phyloP scores from a whole-genome alignment of 2,797 vertebrate genomes.

The Macroramphosus scolopax region DNA sequence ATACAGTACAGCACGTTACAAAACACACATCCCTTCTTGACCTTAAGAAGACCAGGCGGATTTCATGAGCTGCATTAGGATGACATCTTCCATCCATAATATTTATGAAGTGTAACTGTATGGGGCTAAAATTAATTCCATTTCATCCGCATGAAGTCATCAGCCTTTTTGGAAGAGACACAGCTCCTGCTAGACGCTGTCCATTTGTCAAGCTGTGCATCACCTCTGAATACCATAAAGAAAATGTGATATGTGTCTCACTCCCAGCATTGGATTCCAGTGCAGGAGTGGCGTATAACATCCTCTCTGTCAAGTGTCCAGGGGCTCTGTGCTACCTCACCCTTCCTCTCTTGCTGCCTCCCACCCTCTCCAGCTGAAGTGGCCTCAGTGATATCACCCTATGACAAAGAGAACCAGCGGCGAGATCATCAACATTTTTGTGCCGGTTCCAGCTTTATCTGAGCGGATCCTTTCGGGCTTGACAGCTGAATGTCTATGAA shows the following conservation, averaged over 20 bases:
- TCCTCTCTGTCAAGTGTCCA: slow-evolving; percentile 42
- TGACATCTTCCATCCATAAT: slow-evolving; percentile 60
- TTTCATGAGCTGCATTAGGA: slow-evolving; percentile 31
- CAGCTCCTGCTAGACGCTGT: slow-evolving; percentile 38
- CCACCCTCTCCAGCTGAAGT: slow-evolving; percentile 43
- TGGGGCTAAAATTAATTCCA: slow-evolving; percentile 59
- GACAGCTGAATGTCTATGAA: slow-evolving; percentile 8
- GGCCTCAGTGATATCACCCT: slow-evolving; percentile 50
- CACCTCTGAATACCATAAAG: slow-evolving; percentile 25
- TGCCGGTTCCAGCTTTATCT: slow-evolving; percentile 39
- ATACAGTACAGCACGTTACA: slow-evolving; percentile 4
- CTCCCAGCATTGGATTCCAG: slow-evolving; percentile 28
- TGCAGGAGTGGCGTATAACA: slow-evolving; percentile 46
- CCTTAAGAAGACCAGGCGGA: slow-evolving; percentile 11
- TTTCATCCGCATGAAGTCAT: slow-evolving; percentile 67
- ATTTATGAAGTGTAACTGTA: slow-evolving; percentile 49
- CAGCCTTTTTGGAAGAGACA: slow-evolving; percentile 33
- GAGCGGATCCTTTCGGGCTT: slow-evolving; percentile 26
- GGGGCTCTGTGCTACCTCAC: slow-evolving; percentile 39
- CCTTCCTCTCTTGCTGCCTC: slow-evolving; percentile 30
- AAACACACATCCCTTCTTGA: slow-evolving; percentile 10
- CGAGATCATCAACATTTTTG: slow-evolving; percentile 63
- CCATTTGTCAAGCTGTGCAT: slow-evolving; percentile 38
- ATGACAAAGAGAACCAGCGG: slow-evolving; percentile 38
- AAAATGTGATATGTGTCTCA: slow-evolving; percentile 31